Evolutionary conservation across 2,797 vertebrate genomes (phyloP).

Genomic region (Pogoniulus pusillus): DNA sequence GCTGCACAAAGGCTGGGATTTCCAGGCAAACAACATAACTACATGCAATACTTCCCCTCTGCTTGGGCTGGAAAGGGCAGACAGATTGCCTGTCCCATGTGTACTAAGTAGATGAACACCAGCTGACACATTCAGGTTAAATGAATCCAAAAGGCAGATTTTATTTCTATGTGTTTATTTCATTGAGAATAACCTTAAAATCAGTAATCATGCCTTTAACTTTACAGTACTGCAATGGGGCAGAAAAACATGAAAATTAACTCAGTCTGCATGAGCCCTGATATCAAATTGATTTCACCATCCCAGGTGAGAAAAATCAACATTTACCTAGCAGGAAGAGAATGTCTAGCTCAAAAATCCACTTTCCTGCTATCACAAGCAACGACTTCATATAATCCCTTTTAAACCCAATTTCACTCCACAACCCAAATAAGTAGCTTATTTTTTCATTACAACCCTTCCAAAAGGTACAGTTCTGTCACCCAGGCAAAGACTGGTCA

Average conservation of each 20-base stretch:
- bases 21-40: neutral
- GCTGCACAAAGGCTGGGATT: neutral
- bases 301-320: neutral
- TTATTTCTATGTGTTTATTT: neutral
- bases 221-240: neutral
- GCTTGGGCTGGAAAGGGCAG: neutral
- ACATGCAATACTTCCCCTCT: neutral
- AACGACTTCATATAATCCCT: neutral
- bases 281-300: neutral
- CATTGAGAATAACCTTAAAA: neutral
- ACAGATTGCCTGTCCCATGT: neutral
- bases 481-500: neutral
- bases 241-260: neutral
- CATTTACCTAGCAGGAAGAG: neutral
- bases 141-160: neutral
- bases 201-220: neutral
- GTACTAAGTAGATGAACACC: neutral
- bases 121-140: neutral
- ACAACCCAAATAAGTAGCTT: conserved; percentile 3
- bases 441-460: conserved; percentile 9
- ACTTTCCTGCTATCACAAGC: neutral
- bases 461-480: neutral
- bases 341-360: neutral
- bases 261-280: neutral
- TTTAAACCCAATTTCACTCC: conserved; percentile 15